A percentile compares a stretch with the other conserved stretches of the same genome.
phyloP scores from a whole-genome alignment of 2,797 vertebrate species.

The Thripadectes ignobilis region DNA sequence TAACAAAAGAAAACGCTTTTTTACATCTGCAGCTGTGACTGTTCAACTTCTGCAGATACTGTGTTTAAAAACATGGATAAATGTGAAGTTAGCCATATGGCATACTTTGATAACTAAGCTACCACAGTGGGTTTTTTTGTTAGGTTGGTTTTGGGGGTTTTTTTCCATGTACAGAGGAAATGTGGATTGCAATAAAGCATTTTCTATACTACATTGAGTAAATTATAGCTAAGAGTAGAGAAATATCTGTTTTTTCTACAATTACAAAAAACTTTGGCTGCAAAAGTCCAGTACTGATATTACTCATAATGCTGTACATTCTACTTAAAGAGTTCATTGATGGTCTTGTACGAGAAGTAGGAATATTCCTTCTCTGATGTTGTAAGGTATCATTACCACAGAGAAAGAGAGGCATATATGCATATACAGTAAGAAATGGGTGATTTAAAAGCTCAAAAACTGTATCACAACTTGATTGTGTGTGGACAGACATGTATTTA shows the following conservation, averaged over 20 bases:
- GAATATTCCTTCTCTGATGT: background rate
- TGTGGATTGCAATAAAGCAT: background rate
- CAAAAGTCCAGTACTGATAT: background rate
- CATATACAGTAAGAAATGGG: background rate
- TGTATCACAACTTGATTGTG: background rate
- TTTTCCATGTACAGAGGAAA: background rate
- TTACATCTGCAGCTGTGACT: background rate
- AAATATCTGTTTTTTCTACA: background rate
- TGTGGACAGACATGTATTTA: background rate
- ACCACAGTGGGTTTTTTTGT: background rate
- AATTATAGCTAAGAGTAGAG: background rate
- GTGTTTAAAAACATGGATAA: background rate
- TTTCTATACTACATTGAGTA: background rate
- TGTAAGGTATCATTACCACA: background rate
- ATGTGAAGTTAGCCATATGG: background rate
- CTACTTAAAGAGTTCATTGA: background rate
- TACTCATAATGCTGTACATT: background rate
- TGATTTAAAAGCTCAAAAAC: background rate
- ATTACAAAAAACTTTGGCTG: background rate
- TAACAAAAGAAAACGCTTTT: background rate
- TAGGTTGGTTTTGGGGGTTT: background rate
- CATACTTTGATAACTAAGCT: background rate
- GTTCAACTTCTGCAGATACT: background rate
- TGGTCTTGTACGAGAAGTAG: background rate
- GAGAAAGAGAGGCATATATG: background rate